These are phyloP conservation scores for Hypomecis punctinalis DNA, from an alignment of 2,888 invertebrate species.

Conservation along the genomic window DNA sequence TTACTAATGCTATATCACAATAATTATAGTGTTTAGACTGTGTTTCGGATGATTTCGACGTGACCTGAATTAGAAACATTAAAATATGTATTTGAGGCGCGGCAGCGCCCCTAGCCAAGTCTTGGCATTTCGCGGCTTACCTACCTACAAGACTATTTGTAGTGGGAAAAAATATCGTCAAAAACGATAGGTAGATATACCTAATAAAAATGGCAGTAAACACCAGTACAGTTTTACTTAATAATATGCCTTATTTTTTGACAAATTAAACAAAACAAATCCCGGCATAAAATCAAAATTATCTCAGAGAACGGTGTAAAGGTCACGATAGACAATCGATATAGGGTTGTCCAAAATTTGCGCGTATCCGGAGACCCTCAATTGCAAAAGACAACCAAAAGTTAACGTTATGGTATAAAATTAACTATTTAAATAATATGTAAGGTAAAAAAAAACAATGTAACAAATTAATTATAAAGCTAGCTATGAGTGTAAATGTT, in stretches of 20 bases:
- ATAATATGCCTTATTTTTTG: constrained; percentile 9
- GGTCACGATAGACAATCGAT: constrained; percentile 53
- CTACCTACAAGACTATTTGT: not conserved
- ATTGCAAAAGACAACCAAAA: constrained; percentile 84
- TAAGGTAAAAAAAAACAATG: constrained; percentile 80
- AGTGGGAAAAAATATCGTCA: not conserved
- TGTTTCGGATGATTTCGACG: constrained; percentile 39
- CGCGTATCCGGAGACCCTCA: constrained; percentile 74
- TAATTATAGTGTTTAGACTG: constrained; percentile 56
- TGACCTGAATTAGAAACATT: constrained; percentile 39
- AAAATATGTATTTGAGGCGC: constrained; percentile 1
- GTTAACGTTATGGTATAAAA: constrained; percentile 83
- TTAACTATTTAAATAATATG: constrained; percentile 83
- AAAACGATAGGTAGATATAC: not conserved
- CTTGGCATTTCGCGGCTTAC: not conserved
- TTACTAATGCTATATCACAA: constrained; percentile 81
- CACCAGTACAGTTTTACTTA: constrained; percentile 12
- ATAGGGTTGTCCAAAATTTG: constrained; percentile 75
- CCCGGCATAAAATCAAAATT: constrained; percentile 27
- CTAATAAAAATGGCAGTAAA: not conserved
- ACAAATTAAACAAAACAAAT: constrained; percentile 13
- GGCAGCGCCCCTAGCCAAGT: constrained; percentile 1
- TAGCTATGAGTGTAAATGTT: constrained; percentile 85
- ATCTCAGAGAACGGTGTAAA: constrained; percentile 48
- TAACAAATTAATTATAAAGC: constrained; percentile 85